A percentile compares a stretch with the other conserved stretches of the same genome.
phyloP scores from a whole-genome alignment of 2,888 invertebrate species.

The Petrolisthes cinctipes region DNA sequence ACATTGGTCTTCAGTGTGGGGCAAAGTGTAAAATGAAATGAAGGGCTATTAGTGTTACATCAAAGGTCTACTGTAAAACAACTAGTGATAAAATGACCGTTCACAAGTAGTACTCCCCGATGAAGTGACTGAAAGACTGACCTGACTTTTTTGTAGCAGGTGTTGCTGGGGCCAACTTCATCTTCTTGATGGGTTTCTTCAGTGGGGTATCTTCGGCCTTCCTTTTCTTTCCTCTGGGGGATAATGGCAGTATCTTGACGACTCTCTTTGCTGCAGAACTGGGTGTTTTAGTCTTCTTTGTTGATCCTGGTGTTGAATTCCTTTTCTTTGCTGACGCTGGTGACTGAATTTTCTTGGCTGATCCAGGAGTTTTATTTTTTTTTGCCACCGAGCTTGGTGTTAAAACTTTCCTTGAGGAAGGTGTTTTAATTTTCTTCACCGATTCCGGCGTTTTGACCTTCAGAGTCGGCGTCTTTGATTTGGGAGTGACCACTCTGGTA shows the following conservation, averaged over 20 bases:
- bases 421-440: not conserved
- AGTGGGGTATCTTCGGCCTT: conserved; percentile 1
- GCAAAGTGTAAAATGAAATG: no score
- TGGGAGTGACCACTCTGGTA: no score
- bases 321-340: not conserved
- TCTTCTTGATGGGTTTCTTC: not conserved
- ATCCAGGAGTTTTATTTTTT: not conserved
- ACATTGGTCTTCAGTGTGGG: no score
- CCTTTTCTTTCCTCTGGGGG: conserved; percentile 17
- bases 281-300: not conserved
- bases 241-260: not conserved
- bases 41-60: no score
- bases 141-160: not conserved
- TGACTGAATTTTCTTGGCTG: not conserved
- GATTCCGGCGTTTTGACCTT: no score
- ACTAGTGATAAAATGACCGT: no score
- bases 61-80: no score
- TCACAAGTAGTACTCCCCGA: not conserved
- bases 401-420: conserved; percentile 5
- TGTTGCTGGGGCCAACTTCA: not conserved
- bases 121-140: not conserved
- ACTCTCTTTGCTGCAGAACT: no score
- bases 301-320: not conserved
- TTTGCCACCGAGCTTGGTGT: not conserved
- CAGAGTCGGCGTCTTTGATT: no score